Evolutionary conservation across 2,888 invertebrate genomes (phyloP), one percentile per base, ranked within the genome.

Genomic region (Coelogynopora nodosa): DNA sequence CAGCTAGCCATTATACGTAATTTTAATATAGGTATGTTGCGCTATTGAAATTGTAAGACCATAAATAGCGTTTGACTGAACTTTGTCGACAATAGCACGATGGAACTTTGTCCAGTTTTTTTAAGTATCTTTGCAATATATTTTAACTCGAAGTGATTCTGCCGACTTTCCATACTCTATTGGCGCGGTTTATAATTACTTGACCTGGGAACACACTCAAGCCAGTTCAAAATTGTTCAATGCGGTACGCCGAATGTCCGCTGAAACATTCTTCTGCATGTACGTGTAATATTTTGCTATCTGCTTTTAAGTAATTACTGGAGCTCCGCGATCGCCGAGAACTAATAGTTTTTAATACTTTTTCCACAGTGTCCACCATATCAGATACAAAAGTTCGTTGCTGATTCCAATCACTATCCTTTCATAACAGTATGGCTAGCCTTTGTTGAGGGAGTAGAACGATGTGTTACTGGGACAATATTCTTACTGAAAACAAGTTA

Each of bases 11-110:
- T 82, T 82, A 5, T 29, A 18, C 28, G 82, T 82, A 82, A 5
- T 82, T 29, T 18, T 1, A 18, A 29, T 82, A 30, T 2, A 82
- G 27, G 30, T 82, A 23, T 23, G 30, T 26, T 29, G 30, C 30
- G 82, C 82, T 82, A 5, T 2, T 27, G 82, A 82, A 82, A 82
- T 82, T 29, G 27, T 82, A 31, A 31, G 82, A 30, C 82, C 82
- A 82, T 29, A 82, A 23, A 31, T 82, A 82, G 2, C 23, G 13
- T 82, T 18, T 28, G 23, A 18, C 27, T 18, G 23, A 29, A 49
- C 49, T 49, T 28, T 29, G 30, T 82, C 30, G 13, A 23, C 82
- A 82, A 82, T 82, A 82, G 30, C 28, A 30, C 2, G 82, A 82
- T 18, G 31, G 82, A 13, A 82, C 82, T 31, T 82, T 82, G 29